A percentile compares a stretch with the other conserved stretches of the same genome.
These are phyloP conservation scores for Takifugu bimaculatus DNA, from an alignment of 2,113 vertebrate species.

Conservation along the genomic window DNA sequence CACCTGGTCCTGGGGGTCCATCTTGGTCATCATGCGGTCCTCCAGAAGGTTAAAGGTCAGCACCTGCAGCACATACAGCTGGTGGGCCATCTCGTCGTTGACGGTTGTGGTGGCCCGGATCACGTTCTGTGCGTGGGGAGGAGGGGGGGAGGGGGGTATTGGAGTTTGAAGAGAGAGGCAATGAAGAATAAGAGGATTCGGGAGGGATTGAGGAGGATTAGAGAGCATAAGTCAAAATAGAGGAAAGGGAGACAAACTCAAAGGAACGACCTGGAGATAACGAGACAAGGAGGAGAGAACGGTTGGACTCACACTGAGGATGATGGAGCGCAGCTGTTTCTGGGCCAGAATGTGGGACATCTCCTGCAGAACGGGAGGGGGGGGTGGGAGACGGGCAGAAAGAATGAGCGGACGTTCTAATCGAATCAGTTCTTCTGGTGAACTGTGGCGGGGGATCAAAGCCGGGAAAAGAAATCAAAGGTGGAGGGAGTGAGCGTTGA, in stretches of 20 bases:
- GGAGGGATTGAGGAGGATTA: conserved; percentile 20
- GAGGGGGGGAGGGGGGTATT: neutral
- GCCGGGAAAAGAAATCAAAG: conserved; percentile 21
- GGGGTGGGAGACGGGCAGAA: conserved; percentile 1
- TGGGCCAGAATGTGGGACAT: conserved; percentile 97
- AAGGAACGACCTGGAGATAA: conserved; percentile 21
- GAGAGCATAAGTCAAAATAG: conserved; percentile 11
- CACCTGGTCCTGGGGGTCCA: conserved; percentile 99
- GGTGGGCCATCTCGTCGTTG: conserved; percentile 98
- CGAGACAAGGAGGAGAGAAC: conserved; percentile 9
- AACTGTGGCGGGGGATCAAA: conserved; percentile 29
- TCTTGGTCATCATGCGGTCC: conserved; percentile 99
- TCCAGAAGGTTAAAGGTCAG: conserved; percentile 96
- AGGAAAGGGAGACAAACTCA: neutral
- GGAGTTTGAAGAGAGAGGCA: neutral
- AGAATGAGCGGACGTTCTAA: conserved; percentile 5
- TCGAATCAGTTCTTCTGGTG: neutral
- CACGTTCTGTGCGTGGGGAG: conserved; percentile 77
- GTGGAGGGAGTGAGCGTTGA: neutral
- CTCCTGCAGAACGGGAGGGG: conserved; percentile 75
- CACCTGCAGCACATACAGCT: conserved; percentile 97
- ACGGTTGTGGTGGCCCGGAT: conserved; percentile 89
- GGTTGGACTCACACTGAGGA: conserved; percentile 85
- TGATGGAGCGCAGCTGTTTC: conserved; percentile 94
- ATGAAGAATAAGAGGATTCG: no score